phyloP scores from a whole-genome alignment of 2,113 vertebrate species.

The Aplodontia rufa region DNA sequence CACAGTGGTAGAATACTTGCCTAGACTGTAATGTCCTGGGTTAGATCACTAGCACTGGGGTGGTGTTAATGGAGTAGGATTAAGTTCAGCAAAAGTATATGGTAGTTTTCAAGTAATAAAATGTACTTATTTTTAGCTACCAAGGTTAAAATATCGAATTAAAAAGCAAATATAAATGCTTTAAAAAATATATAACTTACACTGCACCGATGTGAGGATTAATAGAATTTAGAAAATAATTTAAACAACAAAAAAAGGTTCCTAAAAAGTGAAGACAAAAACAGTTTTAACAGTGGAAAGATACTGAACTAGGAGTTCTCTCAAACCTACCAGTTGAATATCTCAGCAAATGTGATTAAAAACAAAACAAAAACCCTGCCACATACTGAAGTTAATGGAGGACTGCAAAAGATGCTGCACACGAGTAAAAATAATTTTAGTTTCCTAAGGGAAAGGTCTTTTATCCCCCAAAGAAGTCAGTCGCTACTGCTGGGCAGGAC shows the following conservation, averaged over 20 bases:
- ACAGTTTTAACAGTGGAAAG: not conserved
- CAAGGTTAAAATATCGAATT: not conserved
- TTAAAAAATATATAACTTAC: not conserved
- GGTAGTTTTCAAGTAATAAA: not conserved
- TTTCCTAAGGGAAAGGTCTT: not conserved
- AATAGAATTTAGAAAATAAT: not conserved
- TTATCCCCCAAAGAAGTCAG: not conserved
- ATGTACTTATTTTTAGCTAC: not conserved
- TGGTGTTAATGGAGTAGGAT: too few relatives aligned
- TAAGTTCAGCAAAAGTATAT: not conserved
- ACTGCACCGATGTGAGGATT: not conserved
- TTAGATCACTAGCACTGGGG: not conserved
- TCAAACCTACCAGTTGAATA: not conserved
- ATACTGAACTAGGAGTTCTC: not conserved
- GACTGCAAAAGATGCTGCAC: not conserved
- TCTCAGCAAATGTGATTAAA: conserved; percentile 1
- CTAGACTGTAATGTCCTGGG: not conserved
- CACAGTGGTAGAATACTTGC: not conserved
- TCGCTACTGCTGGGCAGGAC: not conserved
- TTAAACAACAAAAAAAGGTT: not conserved
- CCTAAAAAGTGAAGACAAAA: not conserved
- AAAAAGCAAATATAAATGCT: not conserved
- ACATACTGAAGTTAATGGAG: not conserved
- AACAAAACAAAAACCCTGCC: not conserved
- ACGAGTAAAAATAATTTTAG: not conserved